Base-by-base conservation (phyloP, 2,113 vertebrate species). In the Ammodytes marinus region DNA sequence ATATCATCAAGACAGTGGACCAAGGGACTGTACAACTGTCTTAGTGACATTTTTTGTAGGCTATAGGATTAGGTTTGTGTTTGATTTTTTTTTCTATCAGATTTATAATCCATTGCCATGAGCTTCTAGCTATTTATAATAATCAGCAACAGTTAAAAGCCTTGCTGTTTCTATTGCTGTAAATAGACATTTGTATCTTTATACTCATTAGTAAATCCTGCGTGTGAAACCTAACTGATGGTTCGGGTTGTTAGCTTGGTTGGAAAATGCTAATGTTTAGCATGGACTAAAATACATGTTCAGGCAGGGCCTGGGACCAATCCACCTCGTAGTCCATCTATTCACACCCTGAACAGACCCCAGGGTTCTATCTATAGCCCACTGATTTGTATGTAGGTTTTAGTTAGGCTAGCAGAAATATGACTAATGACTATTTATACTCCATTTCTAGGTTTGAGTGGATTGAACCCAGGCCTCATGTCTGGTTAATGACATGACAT, bases 161-260 rank as follows among this genome's bases (percentile, higher is more conserved):
- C 70, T 81, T 80, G 66, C 79, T 72, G 71, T 88, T 91, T 85
- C 69, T 89, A 82, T 74, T 66, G 57, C 83, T 86, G 83, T 89
- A 87, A 75, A 55, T 91, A 87, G 68, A 89, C 80, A 82, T 91
- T 91, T 91, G 75, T 86, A 89, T 84, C 49, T 82, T 60, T 66
- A 80, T 84, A 85, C 72, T 79, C 60, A 83, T 82, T 46, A 47
- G 67, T 83, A 70, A 68, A 73, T 83, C 27, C 17, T 72, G 46
- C 53, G 47, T 68, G 50, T 61, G 54, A 78, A 74, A 40, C 78
- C 65, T 66, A 43, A 63, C 69, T 69, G 50, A 68, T 12, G 68
- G 47, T 82, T 72, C 80, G 72, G 67, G 77, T 82, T 50, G 49
- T 64, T 68, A 79, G 77, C 60, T 69, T 0, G 4, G 42, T 27